These are phyloP conservation scores for Potorous gilbertii DNA, from an alignment of 2,797 vertebrate species.

Conservation along the genomic window DNA sequence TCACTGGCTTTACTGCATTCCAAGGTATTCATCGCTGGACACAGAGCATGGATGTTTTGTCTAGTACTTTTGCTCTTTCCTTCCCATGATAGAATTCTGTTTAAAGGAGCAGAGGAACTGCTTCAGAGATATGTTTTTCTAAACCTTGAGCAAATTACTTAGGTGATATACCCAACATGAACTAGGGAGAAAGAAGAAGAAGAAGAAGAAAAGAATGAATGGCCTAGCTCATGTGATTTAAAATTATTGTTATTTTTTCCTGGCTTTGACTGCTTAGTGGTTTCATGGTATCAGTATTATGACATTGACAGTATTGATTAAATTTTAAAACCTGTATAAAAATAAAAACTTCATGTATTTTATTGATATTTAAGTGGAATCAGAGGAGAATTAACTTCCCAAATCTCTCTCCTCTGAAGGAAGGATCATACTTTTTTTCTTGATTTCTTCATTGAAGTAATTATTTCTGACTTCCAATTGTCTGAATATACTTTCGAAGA, in stretches of 20 bases:
- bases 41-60: not conserved
- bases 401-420: not conserved
- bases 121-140: not conserved
- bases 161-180: constrained; percentile 5
- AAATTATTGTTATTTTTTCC: not conserved
- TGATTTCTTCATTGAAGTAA: not conserved
- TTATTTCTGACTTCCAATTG: not conserved
- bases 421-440: not conserved
- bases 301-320: not conserved
- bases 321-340: constrained; percentile 22
- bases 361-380: not conserved
- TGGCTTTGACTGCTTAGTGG: constrained; percentile 17
- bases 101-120: constrained; percentile 19
- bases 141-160: not conserved
- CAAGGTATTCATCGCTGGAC: constrained; percentile 9
- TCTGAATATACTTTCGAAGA: not conserved
- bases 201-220: not conserved
- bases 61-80: constrained; percentile 9
- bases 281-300: not conserved
- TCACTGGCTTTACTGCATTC: not conserved
- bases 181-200: not conserved
- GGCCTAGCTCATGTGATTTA: constrained; percentile 8
- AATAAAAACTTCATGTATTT: not conserved
- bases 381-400: not conserved
- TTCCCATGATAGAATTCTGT: not conserved